Percentiles rank a stretch among this genome's conserved stretches.
Evolutionary conservation across 2,797 vertebrate species (phyloP).

Genomic region (Clarias laeviceps): DNA sequence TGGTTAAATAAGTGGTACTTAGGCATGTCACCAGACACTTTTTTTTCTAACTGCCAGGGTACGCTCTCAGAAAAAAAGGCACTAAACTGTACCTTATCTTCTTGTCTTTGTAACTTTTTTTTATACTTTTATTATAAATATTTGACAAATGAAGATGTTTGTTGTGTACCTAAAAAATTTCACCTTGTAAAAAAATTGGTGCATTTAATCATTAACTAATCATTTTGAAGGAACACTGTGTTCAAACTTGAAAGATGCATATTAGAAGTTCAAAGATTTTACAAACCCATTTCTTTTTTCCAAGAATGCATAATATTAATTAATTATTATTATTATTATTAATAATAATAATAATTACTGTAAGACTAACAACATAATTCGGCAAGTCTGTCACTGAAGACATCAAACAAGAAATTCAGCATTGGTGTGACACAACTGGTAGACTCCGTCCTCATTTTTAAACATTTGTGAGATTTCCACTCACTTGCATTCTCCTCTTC

Average conservation of each 20-base stretch:
- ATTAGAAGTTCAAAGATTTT: not conserved
- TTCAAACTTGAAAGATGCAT: not conserved
- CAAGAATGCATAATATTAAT: not conserved
- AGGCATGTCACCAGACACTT: not conserved
- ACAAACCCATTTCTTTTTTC: not conserved
- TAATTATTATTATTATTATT: too few species aligned
- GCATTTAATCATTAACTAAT: not conserved
- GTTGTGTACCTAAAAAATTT: not conserved
- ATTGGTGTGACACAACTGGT: too few species aligned
- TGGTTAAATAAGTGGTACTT: slow-evolving; percentile 59
- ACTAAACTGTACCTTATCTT: not conserved
- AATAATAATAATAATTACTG: not conserved
- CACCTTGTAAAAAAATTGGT: not conserved
- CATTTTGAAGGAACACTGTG: not conserved
- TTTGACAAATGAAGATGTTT: not conserved
- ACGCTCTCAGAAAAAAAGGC: not conserved
- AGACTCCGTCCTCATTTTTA: slow-evolving; percentile 20
- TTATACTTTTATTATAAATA: not conserved
- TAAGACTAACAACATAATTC: not conserved
- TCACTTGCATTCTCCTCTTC: slow-evolving; percentile 88
- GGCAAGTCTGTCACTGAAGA: not conserved
- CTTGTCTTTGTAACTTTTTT: not conserved
- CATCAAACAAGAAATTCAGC: not conserved
- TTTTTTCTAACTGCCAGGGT: not conserved
- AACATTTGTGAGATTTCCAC: slow-evolving; percentile 63